Evolutionary conservation across 2,888 invertebrate species (phyloP).

Genomic region (Nezara viridula): DNA sequence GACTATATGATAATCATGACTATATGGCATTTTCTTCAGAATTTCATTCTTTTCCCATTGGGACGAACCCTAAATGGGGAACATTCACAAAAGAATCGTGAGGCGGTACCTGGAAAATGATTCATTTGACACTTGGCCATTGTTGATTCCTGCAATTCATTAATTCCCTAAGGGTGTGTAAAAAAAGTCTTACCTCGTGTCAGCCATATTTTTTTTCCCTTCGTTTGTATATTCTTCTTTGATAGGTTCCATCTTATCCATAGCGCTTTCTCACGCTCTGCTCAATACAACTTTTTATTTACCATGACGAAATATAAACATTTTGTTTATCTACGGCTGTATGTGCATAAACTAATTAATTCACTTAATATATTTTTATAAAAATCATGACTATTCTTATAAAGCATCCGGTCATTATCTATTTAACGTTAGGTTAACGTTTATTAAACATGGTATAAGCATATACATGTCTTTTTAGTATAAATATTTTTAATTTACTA

Average conservation of each 20-base stretch:
- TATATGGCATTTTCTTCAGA: neutral
- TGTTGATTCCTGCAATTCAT: neutral
- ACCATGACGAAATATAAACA: neutral
- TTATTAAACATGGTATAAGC: too few species aligned
- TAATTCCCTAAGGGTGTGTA: neutral
- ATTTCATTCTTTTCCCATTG: neutral
- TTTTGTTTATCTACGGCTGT: neutral
- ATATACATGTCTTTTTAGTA: too few species aligned
- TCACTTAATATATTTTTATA: too few species aligned
- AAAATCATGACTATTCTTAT: too few species aligned
- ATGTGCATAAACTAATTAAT: too few species aligned
- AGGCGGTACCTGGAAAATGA: neutral
- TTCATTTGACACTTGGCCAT: neutral
- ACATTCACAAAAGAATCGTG: neutral
- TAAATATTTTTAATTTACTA: too few species aligned
- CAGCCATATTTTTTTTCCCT: neutral
- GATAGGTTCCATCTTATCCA: neutral
- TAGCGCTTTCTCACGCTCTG: neutral
- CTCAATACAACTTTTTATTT: neutral
- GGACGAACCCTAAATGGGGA: neutral
- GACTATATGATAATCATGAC: too few species aligned
- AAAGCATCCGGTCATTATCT: too few species aligned
- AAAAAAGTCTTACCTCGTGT: neutral
- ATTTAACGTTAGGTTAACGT: too few species aligned
- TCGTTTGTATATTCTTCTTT: neutral